Evolutionary conservation across 37 sponge, comb jelly and placozoan species (phyloP).

Genomic region (Ephydatia muelleri): DNA sequence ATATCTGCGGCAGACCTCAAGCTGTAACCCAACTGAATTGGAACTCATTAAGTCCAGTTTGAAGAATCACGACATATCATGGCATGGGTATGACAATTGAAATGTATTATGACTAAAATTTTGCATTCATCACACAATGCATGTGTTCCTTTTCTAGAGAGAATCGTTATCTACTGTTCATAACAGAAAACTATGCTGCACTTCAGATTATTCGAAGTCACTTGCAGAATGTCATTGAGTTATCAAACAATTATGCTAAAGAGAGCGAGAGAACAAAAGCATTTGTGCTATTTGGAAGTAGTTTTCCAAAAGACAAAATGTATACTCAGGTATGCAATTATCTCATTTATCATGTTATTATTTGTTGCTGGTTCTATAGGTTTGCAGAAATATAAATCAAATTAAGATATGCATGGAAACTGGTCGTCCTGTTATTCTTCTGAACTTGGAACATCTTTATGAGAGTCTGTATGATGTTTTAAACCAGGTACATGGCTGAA

Average conservation of each 20-base stretch:
- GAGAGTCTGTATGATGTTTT: constrained; percentile 88
- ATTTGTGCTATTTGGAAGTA: constrained; percentile 78
- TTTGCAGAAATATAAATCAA: constrained; percentile 80
- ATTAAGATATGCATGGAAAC: constrained; percentile 87
- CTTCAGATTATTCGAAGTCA: constrained; percentile 71
- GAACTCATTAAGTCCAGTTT: too few species aligned
- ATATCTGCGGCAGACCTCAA: too few species aligned
- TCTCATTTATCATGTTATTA: too few species aligned
- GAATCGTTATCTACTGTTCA: constrained; percentile 90
- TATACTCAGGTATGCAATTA: constrained; percentile 82
- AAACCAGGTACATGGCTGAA: too few species aligned
- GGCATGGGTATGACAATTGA: constrained; percentile 64
- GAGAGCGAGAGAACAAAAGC: constrained; percentile 34
- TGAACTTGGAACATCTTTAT: constrained; percentile 82
- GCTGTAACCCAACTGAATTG: too few species aligned
- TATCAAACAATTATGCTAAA: too few species aligned
- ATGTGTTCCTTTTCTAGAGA: constrained; percentile 51
- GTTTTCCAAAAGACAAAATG: constrained; percentile 82
- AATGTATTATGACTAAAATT: not conserved
- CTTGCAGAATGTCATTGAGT: constrained; percentile 9
- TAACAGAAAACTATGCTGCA: constrained; percentile 93
- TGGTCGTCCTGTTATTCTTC: constrained; percentile 69
- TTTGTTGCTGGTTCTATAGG: not conserved
- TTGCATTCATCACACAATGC: not conserved
- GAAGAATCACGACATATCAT: too few species aligned